phyloP scores from a whole-genome alignment of 2,113 vertebrate genomes.

The Rhizomys pruinosus region DNA sequence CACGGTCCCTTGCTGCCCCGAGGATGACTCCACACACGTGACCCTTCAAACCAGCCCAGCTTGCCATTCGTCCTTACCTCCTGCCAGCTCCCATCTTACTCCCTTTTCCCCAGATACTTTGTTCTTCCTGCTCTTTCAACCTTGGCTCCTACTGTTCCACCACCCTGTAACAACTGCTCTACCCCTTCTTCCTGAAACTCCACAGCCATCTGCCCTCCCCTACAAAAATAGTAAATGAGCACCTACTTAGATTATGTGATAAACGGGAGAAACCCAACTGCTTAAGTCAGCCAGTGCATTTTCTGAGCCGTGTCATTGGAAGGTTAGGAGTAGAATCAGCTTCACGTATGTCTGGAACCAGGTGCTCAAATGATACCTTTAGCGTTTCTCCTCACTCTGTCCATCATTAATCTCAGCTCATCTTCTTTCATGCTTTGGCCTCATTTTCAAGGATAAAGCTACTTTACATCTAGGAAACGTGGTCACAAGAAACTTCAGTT shows the following conservation, averaged over 20 bases:
- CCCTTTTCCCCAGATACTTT: background rate
- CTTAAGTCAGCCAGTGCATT: background rate
- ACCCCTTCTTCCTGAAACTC: background rate
- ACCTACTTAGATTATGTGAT: background rate
- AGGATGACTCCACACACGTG: too few species aligned
- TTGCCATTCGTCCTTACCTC: background rate
- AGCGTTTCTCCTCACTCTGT: background rate
- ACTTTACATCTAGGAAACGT: background rate
- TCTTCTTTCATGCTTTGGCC: background rate
- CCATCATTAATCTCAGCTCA: background rate
- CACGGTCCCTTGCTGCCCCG: background rate
- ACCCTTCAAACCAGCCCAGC: background rate
- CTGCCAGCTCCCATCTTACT: background rate
- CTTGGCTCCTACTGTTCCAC: background rate
- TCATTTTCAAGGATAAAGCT: background rate
- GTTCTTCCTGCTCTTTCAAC: background rate
- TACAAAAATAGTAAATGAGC: background rate
- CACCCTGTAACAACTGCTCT: background rate
- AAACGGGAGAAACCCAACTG: background rate
- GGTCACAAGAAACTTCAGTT: background rate
- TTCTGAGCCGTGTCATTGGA: background rate
- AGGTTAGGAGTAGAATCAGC: background rate
- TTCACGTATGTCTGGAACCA: conserved; percentile 4
- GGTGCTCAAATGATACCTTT: background rate
- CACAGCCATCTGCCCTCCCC: background rate